These are phyloP conservation scores for Diabrotica virgifera DNA, from an alignment of 1,140 invertebrate species.

Conservation along the genomic window DNA sequence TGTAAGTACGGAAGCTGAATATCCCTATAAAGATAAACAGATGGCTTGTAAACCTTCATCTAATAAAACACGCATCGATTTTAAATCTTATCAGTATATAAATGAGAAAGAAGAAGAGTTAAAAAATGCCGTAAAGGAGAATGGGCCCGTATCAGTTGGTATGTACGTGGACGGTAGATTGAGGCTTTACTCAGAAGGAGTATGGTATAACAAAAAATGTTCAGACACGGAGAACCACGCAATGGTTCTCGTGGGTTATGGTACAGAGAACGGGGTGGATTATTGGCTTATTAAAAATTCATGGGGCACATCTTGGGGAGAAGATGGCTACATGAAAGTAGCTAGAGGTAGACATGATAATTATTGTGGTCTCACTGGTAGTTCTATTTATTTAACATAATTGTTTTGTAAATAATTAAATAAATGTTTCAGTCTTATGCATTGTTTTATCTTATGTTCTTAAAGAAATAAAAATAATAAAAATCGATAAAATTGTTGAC, in stretches of 20 bases:
- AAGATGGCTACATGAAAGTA: conserved; percentile 87
- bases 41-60: conserved; percentile 54
- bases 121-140: conserved; percentile 74
- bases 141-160: conserved; percentile 82
- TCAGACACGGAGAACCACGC: conserved; percentile 78
- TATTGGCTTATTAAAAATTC: conserved; percentile 87
- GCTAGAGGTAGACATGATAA: conserved; percentile 78
- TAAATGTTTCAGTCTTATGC: too few relatives aligned
- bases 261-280: conserved; percentile 60
- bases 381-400: conserved; percentile 50
- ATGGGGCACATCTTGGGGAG: conserved; percentile 81
- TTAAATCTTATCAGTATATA: conserved; percentile 32
- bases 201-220: conserved; percentile 30
- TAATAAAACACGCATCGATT: conserved; percentile 5
- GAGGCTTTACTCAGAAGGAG: conserved; percentile 32
- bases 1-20: conserved; percentile 84
- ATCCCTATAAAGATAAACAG: conserved; percentile 79
- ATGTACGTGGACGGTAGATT: conserved; percentile 85
- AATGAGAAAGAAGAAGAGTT: conserved; percentile 67
- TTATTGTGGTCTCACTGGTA: conserved; percentile 74
- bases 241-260: conserved; percentile 82
- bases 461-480: too few relatives aligned
- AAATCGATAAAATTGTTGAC: too few relatives aligned
- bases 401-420: neutral
- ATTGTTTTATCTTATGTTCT: too few relatives aligned